Evolutionary conservation across 2,113 vertebrate genomes (phyloP).

Genomic region (Cathartes aura): DNA sequence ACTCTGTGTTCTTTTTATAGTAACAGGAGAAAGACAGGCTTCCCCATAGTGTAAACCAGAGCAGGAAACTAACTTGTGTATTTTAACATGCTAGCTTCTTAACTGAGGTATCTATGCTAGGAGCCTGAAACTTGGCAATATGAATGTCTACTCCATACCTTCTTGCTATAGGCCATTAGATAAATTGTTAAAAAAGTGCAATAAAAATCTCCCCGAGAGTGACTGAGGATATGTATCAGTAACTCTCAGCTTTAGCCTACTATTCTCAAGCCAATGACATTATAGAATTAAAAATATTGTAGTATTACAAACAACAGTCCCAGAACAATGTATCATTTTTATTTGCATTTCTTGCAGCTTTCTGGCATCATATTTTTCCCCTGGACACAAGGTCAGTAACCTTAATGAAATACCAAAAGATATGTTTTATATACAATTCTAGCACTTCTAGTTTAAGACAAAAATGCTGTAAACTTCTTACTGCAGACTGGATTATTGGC

Average conservation of each 20-base stretch:
- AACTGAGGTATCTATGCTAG: neutral
- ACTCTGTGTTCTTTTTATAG: neutral
- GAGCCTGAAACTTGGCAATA: neutral
- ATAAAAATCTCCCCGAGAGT: neutral
- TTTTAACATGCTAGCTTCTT: neutral
- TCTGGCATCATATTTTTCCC: neutral
- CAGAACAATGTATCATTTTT: neutral
- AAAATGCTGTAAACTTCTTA: neutral
- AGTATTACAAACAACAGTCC: neutral
- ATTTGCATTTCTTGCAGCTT: neutral
- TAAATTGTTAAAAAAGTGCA: neutral
- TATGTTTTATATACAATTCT: neutral
- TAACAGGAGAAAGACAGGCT: neutral
- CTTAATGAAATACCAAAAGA: constrained; percentile 35
- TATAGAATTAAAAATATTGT: neutral
- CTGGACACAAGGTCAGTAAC: neutral
- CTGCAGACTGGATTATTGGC: neutral
- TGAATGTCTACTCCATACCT: neutral
- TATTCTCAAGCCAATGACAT: neutral
- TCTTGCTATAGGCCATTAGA: neutral
- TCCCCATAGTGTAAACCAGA: neutral
- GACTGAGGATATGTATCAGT: neutral
- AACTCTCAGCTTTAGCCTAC: neutral
- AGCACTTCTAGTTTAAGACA: neutral
- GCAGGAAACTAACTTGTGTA: neutral